Evolutionary conservation across 2,888 invertebrate genomes (phyloP), one percentile per base, ranked within the genome.

Genomic region (Brachynemurus nebulosus): DNA sequence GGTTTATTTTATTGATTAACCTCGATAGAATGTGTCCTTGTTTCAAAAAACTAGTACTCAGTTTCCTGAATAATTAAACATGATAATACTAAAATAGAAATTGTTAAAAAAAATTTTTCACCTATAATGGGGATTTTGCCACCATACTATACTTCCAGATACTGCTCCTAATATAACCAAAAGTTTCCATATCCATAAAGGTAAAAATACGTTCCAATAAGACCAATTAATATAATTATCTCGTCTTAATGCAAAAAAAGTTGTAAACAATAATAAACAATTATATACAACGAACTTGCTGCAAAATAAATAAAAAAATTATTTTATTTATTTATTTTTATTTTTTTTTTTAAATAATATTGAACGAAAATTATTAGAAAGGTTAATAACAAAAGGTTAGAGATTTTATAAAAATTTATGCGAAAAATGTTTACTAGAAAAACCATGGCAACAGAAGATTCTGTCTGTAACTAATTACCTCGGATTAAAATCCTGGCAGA

Each of bases 261-360:
- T 77, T 47, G 91, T 88, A 66, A 98, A 97, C 54, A 88, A 71
- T 62, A 95, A 76, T 55, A 97, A 73, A 67, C 91, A 93, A 56
- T 82, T 78, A 68, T 96, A 93, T 40, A 98, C 93, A 55, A 97
- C 78, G 66, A 96, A 96, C 74, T 96, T 97, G 70, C 97, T 97
- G 76, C 47, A 78, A 74, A 56, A 57, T 58, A 57, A 43, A 44
- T n/a, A 39, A 12, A 23, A 30, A 42, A 27, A 16, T 18, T 35
- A 21, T 21, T 2, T 39, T 20, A 11, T n/a, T 21, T 18, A 23
- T 2, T 11, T 20, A 39, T 11, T 18, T 20, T 18, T n/a, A 39
- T 16, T 23, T 39, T 9, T 23, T 39, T 21, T 23, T 19, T 8
- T 11, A n/a, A 36, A 16, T n/a, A 16, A 16, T 16, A 17, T 16